Evolutionary conservation across 1,140 invertebrate genomes (phyloP), one percentile per base, ranked within the genome.

Genomic region (Ctenoplectra terminalis): DNA sequence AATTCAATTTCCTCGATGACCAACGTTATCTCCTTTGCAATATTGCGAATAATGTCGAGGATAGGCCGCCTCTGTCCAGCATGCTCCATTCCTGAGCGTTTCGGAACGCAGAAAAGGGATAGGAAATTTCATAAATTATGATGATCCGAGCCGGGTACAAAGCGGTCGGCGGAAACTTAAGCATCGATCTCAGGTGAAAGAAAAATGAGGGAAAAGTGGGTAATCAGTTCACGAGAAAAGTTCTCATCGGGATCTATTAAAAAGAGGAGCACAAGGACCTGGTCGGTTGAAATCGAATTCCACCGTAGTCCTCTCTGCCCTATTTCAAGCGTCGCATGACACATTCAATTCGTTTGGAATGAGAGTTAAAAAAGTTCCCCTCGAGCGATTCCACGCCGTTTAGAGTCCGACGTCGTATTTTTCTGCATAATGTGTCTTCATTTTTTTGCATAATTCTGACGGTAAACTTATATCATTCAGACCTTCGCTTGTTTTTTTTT

Each of bases 161-260:
- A 26, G 17, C 13, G 17, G 3, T 31, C 11, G 43, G 5, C 13
- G 23, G 29, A 48, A 67, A 67, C 13, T 67, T 67, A 13, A 8
- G 15, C 43, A 31, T 31, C 43, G 43, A 29, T 48, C 20, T 50
- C 26, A 4, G 52, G 8, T 26, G 70, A 29, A 72, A 58, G 29
- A 26, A 26, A 29, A 29, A 17, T n/a, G 4, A 9, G 40, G 7
- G 37, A 5, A 40, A 60, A 60, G 54, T 48, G 26, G 40, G 40
- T 60, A 73, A 48, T 60, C 71, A 58, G 40, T 73, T 73, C 29
- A 43, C 40, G 71, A 46, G 54, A 2, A 9, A 48, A 73, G 54
- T 46, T 60, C 29, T 37, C 8, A 2, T 15, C 40, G 31, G 61
- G 37, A 64, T 70, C 67, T 70, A 52, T 37, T 37, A 37, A 52